A percentile compares a stretch with the other conserved stretches of the same genome.
Conservation (phyloP, 2,113 vertebrate species). For the Hoplias malabaricus region DNA sequence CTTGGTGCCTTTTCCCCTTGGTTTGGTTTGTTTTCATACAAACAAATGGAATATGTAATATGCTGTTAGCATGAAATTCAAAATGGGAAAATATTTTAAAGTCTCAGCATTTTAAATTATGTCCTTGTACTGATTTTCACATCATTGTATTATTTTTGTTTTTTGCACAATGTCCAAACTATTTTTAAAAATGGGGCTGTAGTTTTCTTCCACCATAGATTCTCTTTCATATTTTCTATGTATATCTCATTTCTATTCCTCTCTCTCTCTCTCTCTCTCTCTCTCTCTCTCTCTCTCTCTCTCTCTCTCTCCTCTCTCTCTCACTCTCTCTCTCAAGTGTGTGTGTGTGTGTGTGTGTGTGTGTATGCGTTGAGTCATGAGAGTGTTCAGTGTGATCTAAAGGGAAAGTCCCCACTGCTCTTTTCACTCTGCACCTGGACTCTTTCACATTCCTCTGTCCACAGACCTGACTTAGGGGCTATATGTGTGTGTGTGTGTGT, state of each 20-base stretch:
- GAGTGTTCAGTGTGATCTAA: slow-evolving; percentile 13
- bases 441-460: slow-evolving; percentile 38
- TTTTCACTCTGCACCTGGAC: slow-evolving; percentile 54
- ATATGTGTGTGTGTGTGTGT: slow-evolving; percentile 10
- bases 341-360: slow-evolving; percentile 35
- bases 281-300: slow-evolving; percentile 22
- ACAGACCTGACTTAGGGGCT: slow-evolving; percentile 39
- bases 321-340: slow-evolving; percentile 27
- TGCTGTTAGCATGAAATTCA: too few species aligned
- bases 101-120: too few species aligned
- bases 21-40: too few species aligned
- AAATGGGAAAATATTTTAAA: too few species aligned
- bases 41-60: too few species aligned
- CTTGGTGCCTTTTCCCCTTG: too few species aligned
- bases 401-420: slow-evolving; percentile 55
- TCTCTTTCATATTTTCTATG: not conserved
- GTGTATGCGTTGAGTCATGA: slow-evolving; percentile 40
- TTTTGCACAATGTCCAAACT: too few species aligned
- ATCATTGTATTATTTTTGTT: too few species aligned
- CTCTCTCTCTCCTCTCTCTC: not conserved
- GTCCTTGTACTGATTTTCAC: too few species aligned
- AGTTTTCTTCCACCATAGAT: not conserved
- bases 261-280: not conserved
- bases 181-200: too few species aligned
- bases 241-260: not conserved